Evolutionary conservation across 2,888 invertebrate species (phyloP).

Genomic region (Adela reaumurella): DNA sequence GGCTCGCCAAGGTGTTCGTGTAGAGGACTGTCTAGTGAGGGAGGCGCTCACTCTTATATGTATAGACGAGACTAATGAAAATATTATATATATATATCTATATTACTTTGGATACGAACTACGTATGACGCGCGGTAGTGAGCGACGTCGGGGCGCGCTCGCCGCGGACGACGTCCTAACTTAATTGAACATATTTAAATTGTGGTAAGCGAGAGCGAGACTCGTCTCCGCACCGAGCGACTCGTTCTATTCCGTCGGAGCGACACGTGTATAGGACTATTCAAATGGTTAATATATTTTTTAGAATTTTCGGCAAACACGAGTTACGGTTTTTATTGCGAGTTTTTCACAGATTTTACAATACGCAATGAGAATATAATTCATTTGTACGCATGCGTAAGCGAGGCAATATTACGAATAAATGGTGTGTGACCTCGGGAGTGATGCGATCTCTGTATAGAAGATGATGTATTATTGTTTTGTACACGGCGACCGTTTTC

Average conservation of each 20-base stretch:
- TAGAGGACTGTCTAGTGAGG: slow-evolving; percentile 25
- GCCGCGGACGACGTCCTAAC: slow-evolving; percentile 2
- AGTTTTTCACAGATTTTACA: slow-evolving; percentile 48
- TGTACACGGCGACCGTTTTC: too few species aligned
- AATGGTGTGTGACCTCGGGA: slow-evolving; percentile 21
- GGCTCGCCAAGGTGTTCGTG: slow-evolving; percentile 97
- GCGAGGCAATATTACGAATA: slow-evolving; percentile 41
- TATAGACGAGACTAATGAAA: slow-evolving; percentile 15
- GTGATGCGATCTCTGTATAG: too few species aligned
- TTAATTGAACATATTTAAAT: slow-evolving; percentile 6
- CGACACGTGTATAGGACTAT: slow-evolving; percentile 52
- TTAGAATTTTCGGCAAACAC: slow-evolving; percentile 53
- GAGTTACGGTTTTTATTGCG: slow-evolving; percentile 49
- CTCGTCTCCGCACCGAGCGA: background rate
- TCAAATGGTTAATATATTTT: slow-evolving; percentile 55
- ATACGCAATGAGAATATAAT: slow-evolving; percentile 42
- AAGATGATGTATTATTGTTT: too few species aligned
- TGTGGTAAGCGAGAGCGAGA: slow-evolving; percentile 4
- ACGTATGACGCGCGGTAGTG: slow-evolving; percentile 19
- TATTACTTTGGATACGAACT: slow-evolving; percentile 9
- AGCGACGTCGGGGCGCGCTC: slow-evolving; percentile 13
- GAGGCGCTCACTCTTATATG: background rate
- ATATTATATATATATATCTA: slow-evolving; percentile 18
- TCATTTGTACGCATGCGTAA: slow-evolving; percentile 41
- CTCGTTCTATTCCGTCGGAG: background rate